These are phyloP conservation scores for Archocentrus centrarchus DNA, from an alignment of 2,113 vertebrate genomes.

Conservation along the genomic window DNA sequence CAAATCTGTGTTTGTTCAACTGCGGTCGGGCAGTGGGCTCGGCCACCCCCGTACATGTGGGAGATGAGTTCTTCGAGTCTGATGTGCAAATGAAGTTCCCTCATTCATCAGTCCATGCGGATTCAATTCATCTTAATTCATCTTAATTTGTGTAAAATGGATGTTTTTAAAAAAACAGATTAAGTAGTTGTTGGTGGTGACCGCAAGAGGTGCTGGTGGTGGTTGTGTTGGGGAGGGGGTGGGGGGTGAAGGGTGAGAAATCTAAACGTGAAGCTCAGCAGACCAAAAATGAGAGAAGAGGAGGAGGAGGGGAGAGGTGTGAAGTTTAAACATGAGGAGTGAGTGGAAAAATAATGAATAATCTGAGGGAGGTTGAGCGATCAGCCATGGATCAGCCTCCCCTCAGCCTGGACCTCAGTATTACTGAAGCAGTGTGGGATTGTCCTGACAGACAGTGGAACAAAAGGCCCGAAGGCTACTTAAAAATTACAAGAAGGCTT, in stretches of 20 bases:
- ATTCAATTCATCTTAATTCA: neutral
- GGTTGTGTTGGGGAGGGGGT: too few relatives aligned
- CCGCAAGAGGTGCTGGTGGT: neutral
- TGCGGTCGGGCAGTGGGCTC: slow-evolving; percentile 23
- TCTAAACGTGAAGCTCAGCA: slow-evolving; percentile 42
- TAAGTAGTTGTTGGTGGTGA: neutral
- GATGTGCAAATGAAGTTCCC: neutral
- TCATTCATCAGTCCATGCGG: neutral
- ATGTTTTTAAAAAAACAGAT: slow-evolving; percentile 7
- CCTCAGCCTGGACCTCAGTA: too few relatives aligned
- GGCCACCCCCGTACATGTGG: neutral
- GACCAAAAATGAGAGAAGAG: slow-evolving; percentile 33
- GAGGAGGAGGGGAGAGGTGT: slow-evolving; percentile 44
- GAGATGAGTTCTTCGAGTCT: slow-evolving; percentile 1
- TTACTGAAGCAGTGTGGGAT: too few relatives aligned
- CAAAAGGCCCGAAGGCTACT: too few relatives aligned
- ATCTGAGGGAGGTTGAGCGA: slow-evolving; percentile 13
- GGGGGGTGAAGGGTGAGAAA: slow-evolving; percentile 24
- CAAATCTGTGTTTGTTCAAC: slow-evolving; percentile 48
- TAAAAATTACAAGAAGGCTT: too few relatives aligned
- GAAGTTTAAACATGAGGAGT: slow-evolving; percentile 63
- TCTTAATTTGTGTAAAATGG: neutral
- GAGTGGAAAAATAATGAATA: slow-evolving; percentile 36
- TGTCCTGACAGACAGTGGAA: too few relatives aligned
- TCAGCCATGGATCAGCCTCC: too few relatives aligned